These are phyloP conservation scores for Drosophila kurseongensis DNA, from an alignment of 1,140 invertebrate genomes.

Conservation along the genomic window DNA sequence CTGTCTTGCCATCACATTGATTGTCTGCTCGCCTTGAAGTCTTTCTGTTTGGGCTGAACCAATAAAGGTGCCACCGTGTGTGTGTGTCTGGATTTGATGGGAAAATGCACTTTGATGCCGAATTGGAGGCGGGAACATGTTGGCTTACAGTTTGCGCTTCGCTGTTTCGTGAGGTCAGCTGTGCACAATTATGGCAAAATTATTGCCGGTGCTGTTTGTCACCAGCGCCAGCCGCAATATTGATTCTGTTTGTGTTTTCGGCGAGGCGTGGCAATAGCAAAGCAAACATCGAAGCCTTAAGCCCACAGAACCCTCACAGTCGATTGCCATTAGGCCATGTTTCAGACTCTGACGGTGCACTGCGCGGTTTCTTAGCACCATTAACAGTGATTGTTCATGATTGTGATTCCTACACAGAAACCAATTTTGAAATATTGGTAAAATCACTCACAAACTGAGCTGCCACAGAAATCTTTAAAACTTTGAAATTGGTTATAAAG, in stretches of 20 bases:
- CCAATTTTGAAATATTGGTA: not conserved
- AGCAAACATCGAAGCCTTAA: conserved; percentile 60
- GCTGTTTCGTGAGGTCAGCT: conserved; percentile 32
- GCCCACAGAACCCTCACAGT: conserved; percentile 20
- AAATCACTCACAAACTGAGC: not conserved
- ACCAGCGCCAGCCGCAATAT: conserved; percentile 18
- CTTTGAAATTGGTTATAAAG: not conserved
- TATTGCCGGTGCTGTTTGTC: conserved; percentile 28
- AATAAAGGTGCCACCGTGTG: conserved; percentile 35
- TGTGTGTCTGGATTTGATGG: conserved; percentile 13
- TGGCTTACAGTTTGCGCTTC: not conserved
- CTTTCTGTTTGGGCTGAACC: conserved; percentile 22
- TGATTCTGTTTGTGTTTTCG: conserved; percentile 34
- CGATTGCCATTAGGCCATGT: conserved; percentile 37
- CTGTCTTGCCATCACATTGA: conserved; percentile 37
- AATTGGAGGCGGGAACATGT: not conserved
- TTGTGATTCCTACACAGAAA: not conserved
- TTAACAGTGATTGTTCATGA: conserved; percentile 27
- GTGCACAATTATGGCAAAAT: conserved; percentile 51
- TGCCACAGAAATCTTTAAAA: not conserved
- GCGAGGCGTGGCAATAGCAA: conserved; percentile 38
- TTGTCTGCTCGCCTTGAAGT: conserved; percentile 13
- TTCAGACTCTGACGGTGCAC: conserved; percentile 24
- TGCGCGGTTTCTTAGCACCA: conserved; percentile 13
- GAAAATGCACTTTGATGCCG: conserved; percentile 52